Percentiles rank a stretch among this genome's conserved stretches.
Conservation (phyloP, 2,888 invertebrate genomes). For the Hipparchia sbordonii region DNA sequence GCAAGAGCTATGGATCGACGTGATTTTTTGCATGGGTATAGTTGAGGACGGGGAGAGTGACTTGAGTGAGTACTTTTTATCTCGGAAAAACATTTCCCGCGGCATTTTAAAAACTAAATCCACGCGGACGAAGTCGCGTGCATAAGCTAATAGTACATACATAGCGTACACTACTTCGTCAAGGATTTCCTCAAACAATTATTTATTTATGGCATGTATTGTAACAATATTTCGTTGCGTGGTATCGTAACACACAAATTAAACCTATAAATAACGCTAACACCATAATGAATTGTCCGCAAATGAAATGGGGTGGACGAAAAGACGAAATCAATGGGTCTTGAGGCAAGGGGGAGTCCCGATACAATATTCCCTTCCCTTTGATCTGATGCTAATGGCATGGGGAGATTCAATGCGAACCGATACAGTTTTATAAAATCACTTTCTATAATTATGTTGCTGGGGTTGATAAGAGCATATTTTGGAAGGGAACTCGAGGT, state of each 20-base stretch:
- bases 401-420: constrained; percentile 8
- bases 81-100: no score
- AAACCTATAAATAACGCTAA: not conserved
- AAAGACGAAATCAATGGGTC: not conserved
- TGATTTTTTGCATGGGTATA: no score
- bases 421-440: constrained; percentile 17
- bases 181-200: no score
- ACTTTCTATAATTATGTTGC: constrained; percentile 10
- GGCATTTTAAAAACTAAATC: no score
- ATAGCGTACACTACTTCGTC: no score
- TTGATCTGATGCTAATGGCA: constrained; percentile 23
- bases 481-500: not conserved
- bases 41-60: no score
- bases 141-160: not conserved
- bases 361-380: constrained; percentile 22
- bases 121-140: no score
- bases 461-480: not conserved
- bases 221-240: no score
- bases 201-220: no score
- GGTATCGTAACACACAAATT: not conserved
- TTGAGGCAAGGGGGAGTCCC: constrained; percentile 14
- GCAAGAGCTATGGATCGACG: no score
- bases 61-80: no score
- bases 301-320: constrained; percentile 10
- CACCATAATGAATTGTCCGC: constrained; percentile 6